These are phyloP conservation scores for Syrmaticus mikado DNA, from an alignment of 2,113 vertebrate species.

Conservation along the genomic window DNA sequence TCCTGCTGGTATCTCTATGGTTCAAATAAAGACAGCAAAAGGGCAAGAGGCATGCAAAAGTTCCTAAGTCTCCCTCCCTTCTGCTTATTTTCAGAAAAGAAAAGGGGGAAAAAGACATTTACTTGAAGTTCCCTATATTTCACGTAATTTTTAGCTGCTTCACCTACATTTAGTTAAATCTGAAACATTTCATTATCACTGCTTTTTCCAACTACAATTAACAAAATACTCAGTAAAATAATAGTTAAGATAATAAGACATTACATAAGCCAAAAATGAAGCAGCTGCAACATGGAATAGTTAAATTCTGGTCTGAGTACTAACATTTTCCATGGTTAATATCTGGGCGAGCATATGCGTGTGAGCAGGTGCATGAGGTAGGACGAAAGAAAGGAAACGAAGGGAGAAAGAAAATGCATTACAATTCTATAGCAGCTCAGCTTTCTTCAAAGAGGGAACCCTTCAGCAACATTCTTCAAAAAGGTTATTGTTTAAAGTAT, in stretches of 20 bases:
- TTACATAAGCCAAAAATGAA: neutral
- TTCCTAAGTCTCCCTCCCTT: neutral
- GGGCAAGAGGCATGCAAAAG: neutral
- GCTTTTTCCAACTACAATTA: neutral
- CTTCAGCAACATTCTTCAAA: neutral
- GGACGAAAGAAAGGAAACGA: neutral
- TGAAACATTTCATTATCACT: neutral
- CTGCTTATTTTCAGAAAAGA: neutral
- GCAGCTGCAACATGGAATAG: neutral
- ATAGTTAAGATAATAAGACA: neutral
- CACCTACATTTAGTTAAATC: neutral
- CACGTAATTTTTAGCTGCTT: neutral
- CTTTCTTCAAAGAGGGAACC: neutral
- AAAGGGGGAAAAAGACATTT: neutral
- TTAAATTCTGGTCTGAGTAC: neutral
- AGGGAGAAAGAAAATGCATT: neutral
- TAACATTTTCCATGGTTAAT: neutral
- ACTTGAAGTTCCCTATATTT: neutral
- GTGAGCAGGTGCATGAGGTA: neutral
- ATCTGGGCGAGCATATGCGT: fast-evolving
- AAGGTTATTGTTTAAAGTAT: neutral
- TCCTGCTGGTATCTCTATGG: neutral
- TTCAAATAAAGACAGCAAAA: neutral
- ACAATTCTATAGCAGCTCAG: neutral
- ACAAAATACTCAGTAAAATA: neutral